Conservation (phyloP, 2,888 invertebrate genomes). For the Strigamia maritima region DNA sequence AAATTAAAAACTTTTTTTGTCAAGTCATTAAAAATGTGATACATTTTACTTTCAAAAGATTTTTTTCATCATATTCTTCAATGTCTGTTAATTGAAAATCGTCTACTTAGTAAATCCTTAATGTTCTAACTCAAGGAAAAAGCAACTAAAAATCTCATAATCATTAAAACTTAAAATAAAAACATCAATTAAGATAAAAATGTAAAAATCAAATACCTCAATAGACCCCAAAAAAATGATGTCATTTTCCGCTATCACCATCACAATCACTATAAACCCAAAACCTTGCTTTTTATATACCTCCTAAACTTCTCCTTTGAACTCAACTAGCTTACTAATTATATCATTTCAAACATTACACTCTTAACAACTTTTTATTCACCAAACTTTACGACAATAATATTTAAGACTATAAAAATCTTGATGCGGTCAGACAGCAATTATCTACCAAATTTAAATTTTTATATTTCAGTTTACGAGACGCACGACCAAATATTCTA, state of each 20-base stretch:
- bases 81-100: no score
- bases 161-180: background rate
- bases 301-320: background rate
- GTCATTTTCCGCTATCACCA: background rate
- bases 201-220: no score
- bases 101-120: no score
- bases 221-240: background rate
- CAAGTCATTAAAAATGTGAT: no score
- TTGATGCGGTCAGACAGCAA: background rate
- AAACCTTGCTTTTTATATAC: slow-evolving; percentile 7
- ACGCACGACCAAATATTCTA: background rate
- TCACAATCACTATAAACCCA: background rate
- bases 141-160: background rate
- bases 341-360: background rate
- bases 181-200: no score
- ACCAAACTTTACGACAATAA: background rate
- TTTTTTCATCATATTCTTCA: no score
- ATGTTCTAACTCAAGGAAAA: background rate
- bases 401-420: background rate
- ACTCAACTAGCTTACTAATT: background rate
- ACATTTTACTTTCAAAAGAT: no score
- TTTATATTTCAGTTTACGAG: background rate
- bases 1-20: no score
- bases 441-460: background rate
- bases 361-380: background rate